Evolutionary conservation across 1,140 invertebrate genomes (phyloP).

Genomic region (Philopotamus ludificatus): DNA sequence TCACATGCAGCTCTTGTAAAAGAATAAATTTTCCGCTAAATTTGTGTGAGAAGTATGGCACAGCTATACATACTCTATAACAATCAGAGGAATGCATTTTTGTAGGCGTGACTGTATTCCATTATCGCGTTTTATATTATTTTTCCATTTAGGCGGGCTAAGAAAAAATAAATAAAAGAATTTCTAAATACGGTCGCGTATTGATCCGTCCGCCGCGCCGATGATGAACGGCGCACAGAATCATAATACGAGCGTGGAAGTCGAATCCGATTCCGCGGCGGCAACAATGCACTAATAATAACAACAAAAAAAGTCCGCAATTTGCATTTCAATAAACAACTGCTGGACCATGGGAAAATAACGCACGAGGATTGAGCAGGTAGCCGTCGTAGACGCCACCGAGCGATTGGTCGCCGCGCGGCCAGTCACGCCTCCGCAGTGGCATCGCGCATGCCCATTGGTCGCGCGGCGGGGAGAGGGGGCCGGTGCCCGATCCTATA

Average conservation of each 20-base stretch:
- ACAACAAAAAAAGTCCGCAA: slow-evolving; percentile 28
- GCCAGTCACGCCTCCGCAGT: slow-evolving; percentile 42
- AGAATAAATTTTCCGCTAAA: no score
- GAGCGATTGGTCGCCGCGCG: slow-evolving; percentile 24
- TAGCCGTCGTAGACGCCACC: slow-evolving; percentile 35
- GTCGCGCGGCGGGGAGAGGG: slow-evolving; percentile 42
- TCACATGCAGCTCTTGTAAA: no score
- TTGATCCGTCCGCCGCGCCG: no score
- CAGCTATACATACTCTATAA: no score
- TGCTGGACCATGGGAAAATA: slow-evolving; percentile 37
- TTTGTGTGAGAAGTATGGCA: no score
- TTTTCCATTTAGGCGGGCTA: no score
- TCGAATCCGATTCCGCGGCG: slow-evolving; percentile 1
- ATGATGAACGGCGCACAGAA: background rate
- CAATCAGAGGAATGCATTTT: no score
- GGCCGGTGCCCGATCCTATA: slow-evolving; percentile 37
- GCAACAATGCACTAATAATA: slow-evolving; percentile 24
- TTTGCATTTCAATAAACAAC: slow-evolving; percentile 41
- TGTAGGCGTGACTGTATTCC: no score
- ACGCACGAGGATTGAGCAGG: slow-evolving; percentile 35
- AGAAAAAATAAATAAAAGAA: no score
- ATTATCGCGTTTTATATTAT: no score
- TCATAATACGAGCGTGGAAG: no score
- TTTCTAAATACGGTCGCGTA: no score
- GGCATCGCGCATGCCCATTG: slow-evolving; percentile 41